Base-by-base conservation (phyloP, 2,797 vertebrate species). In the Sebastes goodei region DNA sequence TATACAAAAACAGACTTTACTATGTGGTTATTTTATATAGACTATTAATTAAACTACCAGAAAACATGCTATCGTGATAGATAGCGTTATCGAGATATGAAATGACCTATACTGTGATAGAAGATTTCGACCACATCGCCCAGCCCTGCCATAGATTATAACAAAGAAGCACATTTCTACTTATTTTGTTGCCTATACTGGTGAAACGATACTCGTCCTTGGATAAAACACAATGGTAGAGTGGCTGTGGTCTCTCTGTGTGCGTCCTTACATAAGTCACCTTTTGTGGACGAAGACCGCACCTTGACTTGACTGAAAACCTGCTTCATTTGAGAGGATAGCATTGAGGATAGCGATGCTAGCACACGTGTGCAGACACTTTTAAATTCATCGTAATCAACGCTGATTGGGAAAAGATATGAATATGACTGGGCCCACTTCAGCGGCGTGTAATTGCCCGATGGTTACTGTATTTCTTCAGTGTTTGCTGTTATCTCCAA, bases 401-500 rank as follows among this genome's bases (percentile, higher is more conserved):
- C 3, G 11, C 53, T 69, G 42, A 77, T 77, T 42, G 66, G 42
- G 27, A 29, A 76, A 74, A 74, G 21, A 79, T 59, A 60, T 59
- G 59, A 82, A 78, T 60, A 79, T 61, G 78, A 56, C 63, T 15
- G 33, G 65, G 53, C 23, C 75, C 80, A 69, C 73, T 77, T 81
- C n/a, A 67, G 15, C 60, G 20, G 21, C 1, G 1, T 71, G 64
- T 21, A 76, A 76, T 68, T 52, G 32, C 61, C 65, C 63, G 8
- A 23, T 65, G 66, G 70, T 56, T 25, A 8, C 42, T 38, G 60
- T 52, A 38, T 68, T 81, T 64, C 67, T 30, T 12, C 27, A 23
- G 53, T 38, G 14, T 81, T 74, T 71, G 67, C 33, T 23, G 73
- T 85, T 81, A 77, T 79, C 68, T 72, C 68, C 33, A 42, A 25